Base-by-base conservation (phyloP, 2,113 vertebrate genomes). In the Macquaria australasica region DNA sequence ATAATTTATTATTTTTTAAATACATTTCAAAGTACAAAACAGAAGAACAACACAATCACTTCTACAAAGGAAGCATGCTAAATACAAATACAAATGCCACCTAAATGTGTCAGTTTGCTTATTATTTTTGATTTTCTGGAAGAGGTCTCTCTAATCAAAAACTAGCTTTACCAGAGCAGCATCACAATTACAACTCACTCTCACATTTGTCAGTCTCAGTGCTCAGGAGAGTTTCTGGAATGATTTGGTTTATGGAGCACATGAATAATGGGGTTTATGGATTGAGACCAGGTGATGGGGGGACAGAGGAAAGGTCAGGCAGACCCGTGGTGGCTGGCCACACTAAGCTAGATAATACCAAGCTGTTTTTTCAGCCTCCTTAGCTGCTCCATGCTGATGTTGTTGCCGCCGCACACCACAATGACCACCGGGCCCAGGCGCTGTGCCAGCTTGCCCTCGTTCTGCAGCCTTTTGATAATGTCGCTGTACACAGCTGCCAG, bases 371-470 rank as follows among this genome's bases (percentile, higher is more conserved):
- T 97, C 70, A 98, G 93, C 51, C 84, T 93, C 71, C 37, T 80
- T 10, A 99, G 95, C 85, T 96, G 94, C 15, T 80, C 92, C 34
- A 89, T 84, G 59, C 94, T 93, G 39, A 98, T 97, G 94, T 89
- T 90, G 95, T 97, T 96, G 9, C 97, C 98, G 0, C 98, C 98
- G 2, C 98, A 99, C 62, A 99, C 97, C 16, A 98, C 95, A 23
- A 98, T 83, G 70, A 98, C 96, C 16, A 98, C 91, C 0, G 97
- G 92, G 51, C 83, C 89, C 86, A 96, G 89, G 0, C 85, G n/a
- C 67, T 37, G 1, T 0, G 11, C 59, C 90, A 99, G 94, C 80
- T 73, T 93, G 15, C 96, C 96, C 84, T 98, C 92, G 0, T 56
- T 56, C 95, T 96, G 97, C 79, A 99, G 95, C 81, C 64, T 91